Evolutionary conservation across 2,113 vertebrate genomes (phyloP).

Genomic region (Lepus europaeus): DNA sequence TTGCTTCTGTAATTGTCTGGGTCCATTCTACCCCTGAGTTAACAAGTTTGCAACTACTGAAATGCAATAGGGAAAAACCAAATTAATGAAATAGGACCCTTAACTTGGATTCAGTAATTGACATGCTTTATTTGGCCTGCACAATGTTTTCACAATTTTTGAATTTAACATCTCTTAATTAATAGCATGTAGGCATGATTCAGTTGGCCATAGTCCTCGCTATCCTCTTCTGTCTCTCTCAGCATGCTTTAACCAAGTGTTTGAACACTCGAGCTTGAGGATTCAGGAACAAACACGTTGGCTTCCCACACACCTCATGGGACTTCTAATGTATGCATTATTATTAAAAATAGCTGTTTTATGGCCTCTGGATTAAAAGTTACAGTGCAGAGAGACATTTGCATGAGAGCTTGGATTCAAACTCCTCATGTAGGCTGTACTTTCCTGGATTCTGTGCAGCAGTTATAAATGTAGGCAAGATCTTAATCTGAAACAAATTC

Average conservation of each 20-base stretch:
- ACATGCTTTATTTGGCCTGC: neutral
- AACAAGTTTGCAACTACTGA: neutral
- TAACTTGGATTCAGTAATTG: neutral
- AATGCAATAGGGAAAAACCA: neutral
- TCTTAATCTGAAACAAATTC: conserved; percentile 27
- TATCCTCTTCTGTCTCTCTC: neutral
- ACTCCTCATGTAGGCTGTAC: neutral
- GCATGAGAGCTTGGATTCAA: neutral
- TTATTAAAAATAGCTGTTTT: conserved; percentile 19
- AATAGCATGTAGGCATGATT: neutral
- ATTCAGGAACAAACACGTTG: neutral
- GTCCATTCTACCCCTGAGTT: neutral
- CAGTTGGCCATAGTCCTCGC: neutral
- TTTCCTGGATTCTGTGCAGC: neutral
- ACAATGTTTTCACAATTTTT: neutral
- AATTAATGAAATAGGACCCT: neutral
- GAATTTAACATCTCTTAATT: conserved; percentile 1
- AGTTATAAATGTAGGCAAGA: conserved; percentile 37
- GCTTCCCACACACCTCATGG: neutral
- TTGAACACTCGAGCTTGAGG: neutral
- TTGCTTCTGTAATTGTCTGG: neutral
- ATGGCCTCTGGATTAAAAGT: conserved; percentile 12
- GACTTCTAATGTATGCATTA: neutral
- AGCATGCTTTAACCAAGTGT: neutral
- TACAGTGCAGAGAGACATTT: neutral